phyloP scores from a whole-genome alignment of 2,113 vertebrate species.

The Seriola rivoliana region DNA sequence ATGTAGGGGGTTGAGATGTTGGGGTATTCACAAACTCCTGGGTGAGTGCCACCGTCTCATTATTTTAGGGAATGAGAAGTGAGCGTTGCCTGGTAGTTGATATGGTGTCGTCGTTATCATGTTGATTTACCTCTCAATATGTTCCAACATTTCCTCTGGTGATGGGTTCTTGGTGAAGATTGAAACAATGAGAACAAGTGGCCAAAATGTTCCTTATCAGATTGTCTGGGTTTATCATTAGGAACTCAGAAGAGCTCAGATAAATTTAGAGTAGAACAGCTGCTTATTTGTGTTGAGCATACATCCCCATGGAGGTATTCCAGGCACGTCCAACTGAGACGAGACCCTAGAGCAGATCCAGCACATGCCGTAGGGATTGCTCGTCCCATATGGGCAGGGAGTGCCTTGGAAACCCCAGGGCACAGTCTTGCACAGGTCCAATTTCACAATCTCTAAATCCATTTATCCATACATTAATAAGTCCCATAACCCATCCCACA shows the following conservation, averaged over 20 bases:
- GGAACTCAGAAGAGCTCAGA: not conserved
- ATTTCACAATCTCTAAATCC: not conserved
- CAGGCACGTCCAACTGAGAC: not conserved
- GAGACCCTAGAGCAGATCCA: not conserved
- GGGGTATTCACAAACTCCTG: not conserved
- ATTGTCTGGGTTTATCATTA: not conserved
- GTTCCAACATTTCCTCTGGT: not conserved
- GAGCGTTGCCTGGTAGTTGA: not conserved
- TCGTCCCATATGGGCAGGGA: not conserved
- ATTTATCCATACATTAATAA: not conserved
- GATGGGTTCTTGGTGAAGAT: not conserved
- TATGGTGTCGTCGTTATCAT: not conserved
- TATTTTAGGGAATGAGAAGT: not conserved
- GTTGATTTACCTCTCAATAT: not conserved
- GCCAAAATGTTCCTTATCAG: not conserved
- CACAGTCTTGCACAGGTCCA: not conserved
- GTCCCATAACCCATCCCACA: too few relatives aligned
- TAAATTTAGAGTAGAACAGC: not conserved
- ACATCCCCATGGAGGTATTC: not conserved
- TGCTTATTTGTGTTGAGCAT: not conserved
- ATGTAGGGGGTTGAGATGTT: not conserved
- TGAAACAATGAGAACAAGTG: not conserved
- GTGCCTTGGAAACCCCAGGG: not conserved
- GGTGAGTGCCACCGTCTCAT: not conserved
- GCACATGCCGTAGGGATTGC: not conserved